Evolutionary conservation across 2,888 invertebrate genomes (phyloP).

Genomic region (Drepanosiphum platanoidis): DNA sequence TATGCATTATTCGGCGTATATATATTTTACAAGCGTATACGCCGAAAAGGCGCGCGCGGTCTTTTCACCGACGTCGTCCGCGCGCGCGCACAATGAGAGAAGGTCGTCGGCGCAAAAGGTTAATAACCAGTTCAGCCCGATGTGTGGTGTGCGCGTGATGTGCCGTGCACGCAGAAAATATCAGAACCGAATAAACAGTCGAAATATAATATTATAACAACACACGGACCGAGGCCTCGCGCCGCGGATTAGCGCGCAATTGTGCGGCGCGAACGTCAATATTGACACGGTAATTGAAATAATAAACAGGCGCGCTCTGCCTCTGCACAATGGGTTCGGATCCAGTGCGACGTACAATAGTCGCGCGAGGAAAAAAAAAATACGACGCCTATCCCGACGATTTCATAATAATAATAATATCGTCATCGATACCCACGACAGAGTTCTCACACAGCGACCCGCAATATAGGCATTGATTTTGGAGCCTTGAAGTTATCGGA

Average conservation of each 20-base stretch:
- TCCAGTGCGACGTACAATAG: background rate
- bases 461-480: too few relatives aligned
- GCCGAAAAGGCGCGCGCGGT: background rate
- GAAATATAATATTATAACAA: background rate
- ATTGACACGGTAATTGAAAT: slow-evolving; percentile 17
- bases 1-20: background rate
- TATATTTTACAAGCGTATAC: background rate
- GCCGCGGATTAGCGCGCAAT: slow-evolving; percentile 6
- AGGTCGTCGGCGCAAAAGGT: slow-evolving; percentile 41
- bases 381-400: background rate
- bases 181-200: background rate
- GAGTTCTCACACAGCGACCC: too few relatives aligned
- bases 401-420: too few relatives aligned
- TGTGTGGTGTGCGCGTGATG: background rate
- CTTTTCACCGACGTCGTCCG: background rate
- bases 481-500: too few relatives aligned
- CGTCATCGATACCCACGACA: too few relatives aligned
- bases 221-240: background rate
- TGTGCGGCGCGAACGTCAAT: background rate
- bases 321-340: background rate
- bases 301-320: background rate
- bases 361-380: background rate
- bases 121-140: slow-evolving; percentile 45
- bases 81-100: background rate
- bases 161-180: background rate